These are phyloP conservation scores for Amiota communis DNA, from an alignment of 2,888 invertebrate genomes.

Conservation along the genomic window DNA sequence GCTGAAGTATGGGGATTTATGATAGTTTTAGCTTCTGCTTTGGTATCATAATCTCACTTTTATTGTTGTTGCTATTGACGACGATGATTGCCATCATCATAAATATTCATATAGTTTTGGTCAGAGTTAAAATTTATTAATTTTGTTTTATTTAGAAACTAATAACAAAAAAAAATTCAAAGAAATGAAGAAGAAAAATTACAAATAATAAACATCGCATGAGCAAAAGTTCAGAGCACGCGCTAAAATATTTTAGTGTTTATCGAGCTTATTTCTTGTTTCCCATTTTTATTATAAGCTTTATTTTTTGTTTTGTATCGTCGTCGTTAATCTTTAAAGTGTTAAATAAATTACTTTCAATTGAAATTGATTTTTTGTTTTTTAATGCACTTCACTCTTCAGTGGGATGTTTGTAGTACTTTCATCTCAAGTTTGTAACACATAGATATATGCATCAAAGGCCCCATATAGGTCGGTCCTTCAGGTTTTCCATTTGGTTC, in stretches of 20 bases:
- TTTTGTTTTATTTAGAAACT: not conserved
- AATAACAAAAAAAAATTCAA: not conserved
- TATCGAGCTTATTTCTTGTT: not conserved
- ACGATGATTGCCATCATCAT: not conserved
- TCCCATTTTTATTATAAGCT: not conserved
- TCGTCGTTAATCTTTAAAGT: constrained; percentile 15
- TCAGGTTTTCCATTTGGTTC: too few relatives aligned
- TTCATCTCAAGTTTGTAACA: too few relatives aligned
- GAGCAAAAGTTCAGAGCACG: not conserved
- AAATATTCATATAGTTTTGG: constrained; percentile 2
- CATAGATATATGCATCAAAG: too few relatives aligned
- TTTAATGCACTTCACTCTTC: too few relatives aligned
- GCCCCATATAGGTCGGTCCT: too few relatives aligned
- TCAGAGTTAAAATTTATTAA: not conserved
- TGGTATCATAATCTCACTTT: too few relatives aligned
- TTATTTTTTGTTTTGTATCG: not conserved
- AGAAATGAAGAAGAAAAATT: not conserved
- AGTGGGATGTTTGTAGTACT: too few relatives aligned
- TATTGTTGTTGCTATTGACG: too few relatives aligned
- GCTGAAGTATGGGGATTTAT: too few relatives aligned
- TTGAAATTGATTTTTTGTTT: not conserved
- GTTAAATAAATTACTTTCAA: constrained; percentile 18
- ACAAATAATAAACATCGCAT: not conserved
- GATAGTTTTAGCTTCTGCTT: too few relatives aligned
- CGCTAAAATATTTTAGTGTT: not conserved